A percentile compares a stretch with the other conserved stretches of the same genome.
phyloP scores from a whole-genome alignment of 1,140 invertebrate genomes.

The Thaumetopoea pityocampa region DNA sequence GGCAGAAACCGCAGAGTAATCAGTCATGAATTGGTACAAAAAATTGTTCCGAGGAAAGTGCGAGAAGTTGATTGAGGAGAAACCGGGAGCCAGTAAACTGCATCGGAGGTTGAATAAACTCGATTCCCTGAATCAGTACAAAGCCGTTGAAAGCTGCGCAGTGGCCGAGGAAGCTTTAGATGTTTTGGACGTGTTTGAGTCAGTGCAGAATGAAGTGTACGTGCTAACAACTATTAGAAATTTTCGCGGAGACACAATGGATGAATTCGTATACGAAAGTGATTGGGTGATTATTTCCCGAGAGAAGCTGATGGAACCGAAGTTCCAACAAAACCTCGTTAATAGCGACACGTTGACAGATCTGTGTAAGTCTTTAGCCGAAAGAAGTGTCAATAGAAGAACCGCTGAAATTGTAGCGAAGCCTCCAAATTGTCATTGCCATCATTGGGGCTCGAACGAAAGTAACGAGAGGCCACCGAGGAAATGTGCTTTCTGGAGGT shows the following conservation, averaged over 20 bases:
- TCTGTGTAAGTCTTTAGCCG: constrained; percentile 42
- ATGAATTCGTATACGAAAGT: constrained; percentile 51
- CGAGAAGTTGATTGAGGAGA: constrained; percentile 54
- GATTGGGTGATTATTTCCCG: constrained; percentile 58
- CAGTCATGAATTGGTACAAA: constrained; percentile 79
- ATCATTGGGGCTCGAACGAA: constrained; percentile 18
- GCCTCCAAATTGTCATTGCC: constrained; percentile 53
- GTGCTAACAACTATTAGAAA: constrained; percentile 60
- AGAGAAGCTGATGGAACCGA: constrained; percentile 47
- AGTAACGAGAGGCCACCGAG: constrained; percentile 7
- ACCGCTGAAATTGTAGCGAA: constrained; percentile 33
- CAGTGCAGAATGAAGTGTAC: constrained; percentile 32
- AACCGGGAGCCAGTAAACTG: constrained; percentile 13
- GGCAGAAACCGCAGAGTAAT: constrained; percentile 77
- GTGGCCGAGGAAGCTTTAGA: constrained; percentile 21
- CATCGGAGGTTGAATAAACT: constrained; percentile 23
- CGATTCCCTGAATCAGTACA: constrained; percentile 13
- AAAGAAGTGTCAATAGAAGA: constrained; percentile 30
- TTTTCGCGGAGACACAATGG: constrained; percentile 47
- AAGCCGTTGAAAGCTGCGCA: constrained; percentile 3
- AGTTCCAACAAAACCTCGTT: constrained; percentile 44
- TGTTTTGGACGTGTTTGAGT: constrained; percentile 10
- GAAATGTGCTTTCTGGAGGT: not conserved
- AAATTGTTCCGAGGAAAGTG: constrained; percentile 75
- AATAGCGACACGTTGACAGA: constrained; percentile 37